Conservation (phyloP, 1,140 invertebrate species). For the Eurosta solidaginis region DNA sequence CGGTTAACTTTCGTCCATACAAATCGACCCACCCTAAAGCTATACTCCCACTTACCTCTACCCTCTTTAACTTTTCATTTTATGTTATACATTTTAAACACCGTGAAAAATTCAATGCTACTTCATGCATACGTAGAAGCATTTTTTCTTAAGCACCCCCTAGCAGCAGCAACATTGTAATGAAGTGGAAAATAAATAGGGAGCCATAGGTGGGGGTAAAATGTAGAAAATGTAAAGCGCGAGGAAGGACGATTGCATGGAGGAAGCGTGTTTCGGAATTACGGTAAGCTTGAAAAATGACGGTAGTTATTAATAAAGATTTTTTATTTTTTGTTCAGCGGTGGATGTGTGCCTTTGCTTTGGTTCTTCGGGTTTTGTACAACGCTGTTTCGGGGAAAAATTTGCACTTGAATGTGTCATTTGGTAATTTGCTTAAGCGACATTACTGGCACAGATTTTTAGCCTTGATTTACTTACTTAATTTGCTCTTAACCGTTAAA, state of each 20-base stretch:
- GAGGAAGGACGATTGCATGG: not conserved
- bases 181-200: slow-evolving; percentile 14
- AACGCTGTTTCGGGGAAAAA: too few relatives aligned
- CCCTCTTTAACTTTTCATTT: too few relatives aligned
- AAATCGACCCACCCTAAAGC: too few relatives aligned
- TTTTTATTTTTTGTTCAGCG: not conserved
- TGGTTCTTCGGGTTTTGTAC: not conserved
- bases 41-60: too few relatives aligned
- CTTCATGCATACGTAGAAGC: not conserved
- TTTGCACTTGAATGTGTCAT: too few relatives aligned
- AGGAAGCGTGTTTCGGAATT: not conserved
- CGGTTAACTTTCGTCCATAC: too few relatives aligned
- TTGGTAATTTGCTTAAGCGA: too few relatives aligned
- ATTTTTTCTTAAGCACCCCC: not conserved
- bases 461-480: not conserved
- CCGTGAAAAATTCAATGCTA: slow-evolving; percentile 9
- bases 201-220: too few relatives aligned
- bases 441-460: not conserved
- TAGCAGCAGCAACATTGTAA: not conserved
- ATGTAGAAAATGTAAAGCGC: not conserved
- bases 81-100: not conserved
- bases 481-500: too few relatives aligned
- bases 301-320: slow-evolving; percentile 26
- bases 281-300: not conserved
- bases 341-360: not conserved